phyloP scores from a whole-genome alignment of 1,140 invertebrate species.

The Aplysia californica region DNA sequence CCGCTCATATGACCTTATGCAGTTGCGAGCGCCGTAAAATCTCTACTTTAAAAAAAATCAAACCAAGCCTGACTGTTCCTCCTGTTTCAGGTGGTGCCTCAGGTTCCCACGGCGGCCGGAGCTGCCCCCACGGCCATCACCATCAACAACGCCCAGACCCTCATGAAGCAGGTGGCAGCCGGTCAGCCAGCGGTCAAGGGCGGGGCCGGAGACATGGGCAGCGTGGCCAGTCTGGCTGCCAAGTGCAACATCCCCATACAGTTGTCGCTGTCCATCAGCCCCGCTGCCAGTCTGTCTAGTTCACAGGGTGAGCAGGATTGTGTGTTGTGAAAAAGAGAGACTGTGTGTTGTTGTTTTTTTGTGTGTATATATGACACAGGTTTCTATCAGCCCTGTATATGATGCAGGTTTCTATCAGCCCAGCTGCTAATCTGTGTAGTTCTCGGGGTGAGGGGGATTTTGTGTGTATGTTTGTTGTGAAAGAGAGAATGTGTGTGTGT shows the following conservation, averaged over 20 bases:
- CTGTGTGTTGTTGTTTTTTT: background rate
- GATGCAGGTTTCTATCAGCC: no score
- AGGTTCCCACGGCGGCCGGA: conserved; percentile 12
- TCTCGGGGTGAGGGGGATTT: no score
- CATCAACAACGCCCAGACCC: conserved; percentile 42
- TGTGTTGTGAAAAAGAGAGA: background rate
- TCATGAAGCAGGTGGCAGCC: conserved; percentile 42
- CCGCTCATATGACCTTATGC: no score
- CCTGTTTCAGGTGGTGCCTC: conserved; percentile 2
- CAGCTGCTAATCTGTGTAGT: no score
- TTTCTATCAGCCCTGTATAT: background rate
- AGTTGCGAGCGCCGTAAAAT: no score
- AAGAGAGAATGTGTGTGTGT: no score
- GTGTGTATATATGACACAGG: background rate
- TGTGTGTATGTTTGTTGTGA: no score
- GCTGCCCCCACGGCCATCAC: conserved; percentile 36
- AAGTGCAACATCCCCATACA: conserved; percentile 58
- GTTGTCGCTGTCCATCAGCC: conserved; percentile 51
- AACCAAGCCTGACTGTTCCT: no score
- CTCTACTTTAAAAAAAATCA: no score
- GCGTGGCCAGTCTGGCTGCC: conserved; percentile 29
- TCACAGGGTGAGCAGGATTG: background rate
- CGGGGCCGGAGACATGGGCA: conserved; percentile 23
- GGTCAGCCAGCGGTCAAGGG: conserved; percentile 24
- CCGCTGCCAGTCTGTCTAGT: conserved; percentile 29